A percentile compares a stretch with the other conserved stretches of the same genome.
phyloP scores from a whole-genome alignment of 2,113 vertebrate genomes.

The Eurypyga helias region DNA sequence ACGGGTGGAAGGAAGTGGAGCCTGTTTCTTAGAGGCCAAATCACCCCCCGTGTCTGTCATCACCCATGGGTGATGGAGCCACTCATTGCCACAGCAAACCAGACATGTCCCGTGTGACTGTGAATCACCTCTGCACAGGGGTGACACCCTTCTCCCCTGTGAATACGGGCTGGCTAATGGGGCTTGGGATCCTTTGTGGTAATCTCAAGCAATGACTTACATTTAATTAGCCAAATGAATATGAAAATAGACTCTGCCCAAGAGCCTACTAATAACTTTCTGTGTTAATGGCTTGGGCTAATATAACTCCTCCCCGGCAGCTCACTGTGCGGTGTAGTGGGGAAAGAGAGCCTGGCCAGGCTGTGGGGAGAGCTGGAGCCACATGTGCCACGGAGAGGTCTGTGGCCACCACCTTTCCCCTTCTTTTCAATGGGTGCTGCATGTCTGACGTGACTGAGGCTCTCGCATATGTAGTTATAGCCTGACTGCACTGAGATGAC shows the following conservation, averaged over 20 bases:
- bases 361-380: neutral
- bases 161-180: neutral
- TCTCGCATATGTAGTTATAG: fast-evolving
- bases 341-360: neutral
- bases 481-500: fast-evolving
- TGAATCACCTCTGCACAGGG: neutral
- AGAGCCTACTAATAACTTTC: slow-evolving; percentile 41
- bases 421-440: neutral
- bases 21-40: neutral
- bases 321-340: fast-evolving
- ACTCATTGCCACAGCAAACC: neutral
- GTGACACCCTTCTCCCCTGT: neutral
- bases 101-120: neutral
- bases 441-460: neutral
- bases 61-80: neutral
- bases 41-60: neutral
- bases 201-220: neutral
- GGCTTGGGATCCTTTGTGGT: neutral
- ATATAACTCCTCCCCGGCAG: neutral
- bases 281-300: slow-evolving; percentile 10
- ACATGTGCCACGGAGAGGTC: fast-evolving
- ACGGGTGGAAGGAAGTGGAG: neutral
- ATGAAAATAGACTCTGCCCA: slow-evolving; percentile 55
- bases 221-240: slow-evolving; percentile 43
- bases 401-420: neutral